These are phyloP conservation scores for Sminthurinus aureus DNA, from an alignment of 2,888 invertebrate genomes.

Conservation along the genomic window DNA sequence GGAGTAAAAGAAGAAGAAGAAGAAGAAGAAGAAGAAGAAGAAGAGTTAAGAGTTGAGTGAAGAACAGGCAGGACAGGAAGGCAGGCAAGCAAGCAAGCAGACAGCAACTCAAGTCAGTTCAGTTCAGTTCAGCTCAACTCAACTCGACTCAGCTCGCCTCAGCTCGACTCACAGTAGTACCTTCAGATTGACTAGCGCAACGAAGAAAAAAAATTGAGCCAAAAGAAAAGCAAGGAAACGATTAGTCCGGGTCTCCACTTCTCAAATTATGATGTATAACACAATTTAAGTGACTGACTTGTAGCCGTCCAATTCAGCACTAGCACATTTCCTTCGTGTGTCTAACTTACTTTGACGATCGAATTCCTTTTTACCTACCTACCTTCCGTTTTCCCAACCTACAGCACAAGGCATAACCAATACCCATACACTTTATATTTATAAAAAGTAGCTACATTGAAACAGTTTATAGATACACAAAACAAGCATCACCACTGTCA, in stretches of 20 bases:
- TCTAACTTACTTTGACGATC: conserved; percentile 36
- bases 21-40: conserved; percentile 1
- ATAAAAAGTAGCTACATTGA: background rate
- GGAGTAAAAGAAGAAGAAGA: conserved; percentile 21
- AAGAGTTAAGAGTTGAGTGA: conserved; percentile 37
- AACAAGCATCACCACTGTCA: background rate
- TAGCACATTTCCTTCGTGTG: conserved; percentile 19
- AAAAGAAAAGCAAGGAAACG: conserved; percentile 56
- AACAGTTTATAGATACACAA: background rate
- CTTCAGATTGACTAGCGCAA: conserved; percentile 52
- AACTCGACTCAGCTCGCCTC: no score
- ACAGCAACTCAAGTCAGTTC: no score
- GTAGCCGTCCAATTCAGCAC: conserved; percentile 41
- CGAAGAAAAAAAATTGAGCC: conserved; percentile 43
- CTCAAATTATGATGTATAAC: conserved; percentile 58
- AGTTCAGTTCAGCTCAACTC: no score
- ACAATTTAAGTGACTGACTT: conserved; percentile 46
- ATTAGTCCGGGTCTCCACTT: conserved; percentile 57
- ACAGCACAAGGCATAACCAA: no score
- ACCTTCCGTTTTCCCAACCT: background rate
- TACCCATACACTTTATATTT: background rate
- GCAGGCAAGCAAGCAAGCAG: conserved; percentile 5
- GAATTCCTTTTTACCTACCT: conserved; percentile 34
- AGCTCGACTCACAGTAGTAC: conserved; percentile 10
- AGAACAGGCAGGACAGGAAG: conserved; percentile 18